A percentile compares a stretch with the other conserved stretches of the same genome.
Conservation (phyloP, 2,888 invertebrate species). For the Drosophila suboccidentalis region DNA sequence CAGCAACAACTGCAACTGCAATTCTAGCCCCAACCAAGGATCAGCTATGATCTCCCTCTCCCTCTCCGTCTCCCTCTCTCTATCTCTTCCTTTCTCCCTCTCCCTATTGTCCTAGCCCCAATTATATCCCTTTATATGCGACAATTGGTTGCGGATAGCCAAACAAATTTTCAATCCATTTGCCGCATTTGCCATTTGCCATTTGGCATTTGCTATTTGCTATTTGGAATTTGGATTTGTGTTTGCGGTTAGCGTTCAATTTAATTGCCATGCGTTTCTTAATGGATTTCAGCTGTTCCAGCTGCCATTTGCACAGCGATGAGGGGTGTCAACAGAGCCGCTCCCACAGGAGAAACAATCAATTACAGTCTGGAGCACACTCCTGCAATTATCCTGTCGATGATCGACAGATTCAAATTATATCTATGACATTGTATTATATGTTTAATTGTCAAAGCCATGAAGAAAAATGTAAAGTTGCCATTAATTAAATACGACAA, state of each 20-base stretch:
- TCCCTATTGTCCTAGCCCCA: background rate
- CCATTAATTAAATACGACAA: slow-evolving; percentile 1
- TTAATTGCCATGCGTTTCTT: slow-evolving; percentile 58
- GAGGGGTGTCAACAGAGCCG: background rate
- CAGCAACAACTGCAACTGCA: background rate
- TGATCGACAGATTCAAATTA: background rate
- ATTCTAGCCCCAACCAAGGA: background rate
- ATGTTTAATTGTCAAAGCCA: slow-evolving; percentile 11
- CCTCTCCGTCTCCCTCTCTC: background rate
- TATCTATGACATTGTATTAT: background rate
- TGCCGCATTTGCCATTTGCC: slow-evolving; percentile 46
- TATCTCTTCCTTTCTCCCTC: background rate
- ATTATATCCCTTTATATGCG: slow-evolving; percentile 8
- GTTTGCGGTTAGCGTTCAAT: slow-evolving; percentile 65
- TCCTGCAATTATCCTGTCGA: background rate
- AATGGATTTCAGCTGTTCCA: slow-evolving; percentile 46
- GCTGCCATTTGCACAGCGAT: slow-evolving; percentile 4
- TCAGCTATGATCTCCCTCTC: no score
- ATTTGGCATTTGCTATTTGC: slow-evolving; percentile 39
- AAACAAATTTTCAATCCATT: slow-evolving; percentile 45
- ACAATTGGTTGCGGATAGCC: slow-evolving; percentile 39
- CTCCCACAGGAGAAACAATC: background rate
- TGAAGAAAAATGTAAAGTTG: background rate
- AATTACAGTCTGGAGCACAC: background rate
- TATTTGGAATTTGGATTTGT: slow-evolving; percentile 46